phyloP scores from a whole-genome alignment of 2,797 vertebrate species.

The Enteromius viviparus region DNA sequence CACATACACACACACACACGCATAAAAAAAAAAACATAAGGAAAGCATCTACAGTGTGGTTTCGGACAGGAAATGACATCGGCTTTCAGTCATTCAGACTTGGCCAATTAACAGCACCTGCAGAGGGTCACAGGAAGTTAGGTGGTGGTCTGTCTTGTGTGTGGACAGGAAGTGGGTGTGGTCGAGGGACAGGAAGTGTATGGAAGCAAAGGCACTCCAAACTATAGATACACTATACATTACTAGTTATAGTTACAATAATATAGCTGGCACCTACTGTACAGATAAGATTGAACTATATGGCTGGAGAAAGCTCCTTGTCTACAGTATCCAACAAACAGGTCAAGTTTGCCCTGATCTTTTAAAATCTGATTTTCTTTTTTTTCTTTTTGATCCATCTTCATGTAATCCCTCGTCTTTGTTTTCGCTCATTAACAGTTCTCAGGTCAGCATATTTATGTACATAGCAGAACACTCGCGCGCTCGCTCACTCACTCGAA shows the following conservation, averaged over 20 bases:
- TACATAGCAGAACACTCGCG: conserved; percentile 89
- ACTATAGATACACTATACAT: conserved; percentile 99
- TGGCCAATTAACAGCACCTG: conserved; percentile 80
- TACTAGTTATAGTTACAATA: conserved; percentile 98
- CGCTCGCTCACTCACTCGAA: conserved; percentile 60
- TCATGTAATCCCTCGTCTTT: conserved; percentile 74
- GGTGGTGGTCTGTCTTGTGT: conserved; percentile 47
- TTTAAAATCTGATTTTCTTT: conserved; percentile 67
- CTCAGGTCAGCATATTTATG: conserved; percentile 91
- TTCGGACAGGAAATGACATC: background rate
- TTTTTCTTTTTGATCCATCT: conserved; percentile 61
- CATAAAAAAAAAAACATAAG: background rate
- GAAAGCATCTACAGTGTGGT: background rate
- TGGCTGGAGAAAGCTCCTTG: conserved; percentile 97
- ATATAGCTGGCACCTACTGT: conserved; percentile 97
- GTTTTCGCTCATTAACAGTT: conserved; percentile 98
- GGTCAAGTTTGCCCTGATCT: conserved; percentile 89
- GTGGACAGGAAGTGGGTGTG: conserved; percentile 62
- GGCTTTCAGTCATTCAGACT: conserved; percentile 10
- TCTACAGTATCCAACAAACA: conserved; percentile 95
- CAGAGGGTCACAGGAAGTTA: conserved; percentile 70
- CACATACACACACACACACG: too few species aligned
- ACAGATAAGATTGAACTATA: conserved; percentile 97
- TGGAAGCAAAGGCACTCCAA: conserved; percentile 99
- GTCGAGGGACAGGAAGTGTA: conserved; percentile 76